Base-by-base conservation (phyloP, 92 coral and sea anemone genomes). In the Desmophyllum pertusum region DNA sequence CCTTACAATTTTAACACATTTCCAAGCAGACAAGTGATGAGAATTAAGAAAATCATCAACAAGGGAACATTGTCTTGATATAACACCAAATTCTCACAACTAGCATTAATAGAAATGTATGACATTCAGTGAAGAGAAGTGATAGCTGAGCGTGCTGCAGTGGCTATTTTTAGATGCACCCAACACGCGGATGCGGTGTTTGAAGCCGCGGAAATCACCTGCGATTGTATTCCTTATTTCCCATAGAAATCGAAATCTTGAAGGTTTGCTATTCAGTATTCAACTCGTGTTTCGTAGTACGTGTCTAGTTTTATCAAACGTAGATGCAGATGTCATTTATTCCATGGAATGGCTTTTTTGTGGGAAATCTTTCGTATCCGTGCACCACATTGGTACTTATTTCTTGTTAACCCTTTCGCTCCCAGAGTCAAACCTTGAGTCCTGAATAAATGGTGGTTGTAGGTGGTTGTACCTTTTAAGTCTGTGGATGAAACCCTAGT, bases 141-240 rank as follows among this genome's bases (percentile, higher is more conserved):
- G 43, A 66, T 17, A 66, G 17, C 19, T 33, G 42, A 36, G 7
- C 66, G 21, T 48, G 17, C 1, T 48, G 53, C 13, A 48, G 17
- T 15, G 18, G 19, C 1, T 10, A 46, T 46, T 46, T 46, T 46
- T 15, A 46, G 15, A 46, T 13, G 52, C 52, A 5, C 30, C 29
- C 31, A 1, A n/a, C 31, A 74, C 35, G 55, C 2, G 19, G 39
- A 35, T n/a, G n/a, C n/a, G n/a, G n/a, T n/a, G n/a, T n/a, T n/a
- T n/a, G n/a, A n/a, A n/a, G 29, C 7, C 11, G 37, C 18, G 65
- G 8, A 78, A 79, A 35, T 79, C 75, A 79, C 63, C 64, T 43
- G 83, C 15, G 21, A 33, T 17, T 30, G 5, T 55, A 21, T 19
- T 79, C 43, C 9, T 42, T 30, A 5, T 7, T 67, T 78, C 61